Evolutionary conservation across 2,797 vertebrate genomes (phyloP), one percentile per base, ranked within the genome.

Genomic region (Pempheris klunzingeri): DNA sequence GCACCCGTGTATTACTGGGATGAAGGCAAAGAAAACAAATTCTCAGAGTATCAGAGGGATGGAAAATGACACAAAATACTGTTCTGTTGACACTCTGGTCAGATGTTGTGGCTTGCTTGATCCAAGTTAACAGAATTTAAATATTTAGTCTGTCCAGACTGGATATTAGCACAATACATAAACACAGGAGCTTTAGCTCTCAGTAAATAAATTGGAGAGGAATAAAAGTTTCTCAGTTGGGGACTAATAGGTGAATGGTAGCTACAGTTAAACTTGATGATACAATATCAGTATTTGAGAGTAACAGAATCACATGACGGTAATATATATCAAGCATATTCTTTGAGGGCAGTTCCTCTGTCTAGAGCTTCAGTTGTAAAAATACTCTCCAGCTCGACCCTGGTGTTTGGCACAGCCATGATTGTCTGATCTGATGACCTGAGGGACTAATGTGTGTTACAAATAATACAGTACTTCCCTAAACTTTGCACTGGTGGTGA

Each of bases 1-100:
- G 50, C 75, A 67, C 54, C 62, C 46, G 57, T 6, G 20, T 55
- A 39, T 75, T 61, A 39, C 18, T 47, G 41, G 18, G 18, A 46
- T 24, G 32, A 22, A 60, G 10, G 15, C 15, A 64, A 55, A 58
- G 41, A 78, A 78, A 76, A 78, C 34, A 63, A 46, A 68, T 74
- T 71, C 22, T 74, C 47, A 50, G 36, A 47, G 18, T 28, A 57
- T 13, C 30, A 38, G 38, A 49, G 17, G 26, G 67, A 47, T 59
- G 20, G 38, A 55, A 67, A 76, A 74, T 74, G 9, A 74, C 18
- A 71, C 26, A 44, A 46, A 69, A 53, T 52, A 49, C 44, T 39
- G 7, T 17, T 20, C 43, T 71, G 38, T 28, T 55, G 69, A 69
- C 30, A 9, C 26, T 39, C 5, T 67, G 39, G n/a, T 36, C 44